phyloP scores from a whole-genome alignment of 92 coral and sea anemone species.

The Chrysogorgia sp. region DNA sequence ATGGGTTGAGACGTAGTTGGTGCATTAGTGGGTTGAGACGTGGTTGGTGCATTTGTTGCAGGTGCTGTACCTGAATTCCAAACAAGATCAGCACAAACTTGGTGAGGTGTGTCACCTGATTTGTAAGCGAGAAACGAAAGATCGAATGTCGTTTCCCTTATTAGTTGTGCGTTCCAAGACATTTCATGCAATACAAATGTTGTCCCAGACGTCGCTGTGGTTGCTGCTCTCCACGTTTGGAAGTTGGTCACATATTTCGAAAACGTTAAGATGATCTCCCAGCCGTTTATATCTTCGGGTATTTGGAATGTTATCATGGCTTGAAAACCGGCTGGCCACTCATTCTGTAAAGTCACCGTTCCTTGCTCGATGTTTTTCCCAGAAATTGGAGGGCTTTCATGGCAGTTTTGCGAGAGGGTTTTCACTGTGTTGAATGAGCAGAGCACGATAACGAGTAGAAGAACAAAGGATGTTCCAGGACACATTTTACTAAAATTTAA shows the following conservation, averaged over 20 bases:
- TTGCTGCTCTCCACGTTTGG: conserved; percentile 43
- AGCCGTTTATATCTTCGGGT: conserved; percentile 55
- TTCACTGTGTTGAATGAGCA: neutral
- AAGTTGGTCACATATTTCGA: conserved; percentile 35
- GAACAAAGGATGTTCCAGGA: neutral
- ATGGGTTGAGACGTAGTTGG: conserved; percentile 2
- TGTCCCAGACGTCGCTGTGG: conserved; percentile 21
- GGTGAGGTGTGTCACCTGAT: neutral
- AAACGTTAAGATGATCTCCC: conserved; percentile 57
- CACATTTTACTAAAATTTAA: too few relatives aligned
- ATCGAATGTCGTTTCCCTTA: neutral
- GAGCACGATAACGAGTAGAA: neutral
- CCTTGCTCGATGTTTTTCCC: neutral
- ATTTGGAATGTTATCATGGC: conserved; percentile 35
- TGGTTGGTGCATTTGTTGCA: conserved; percentile 4
- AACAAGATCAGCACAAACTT: conserved; percentile 1
- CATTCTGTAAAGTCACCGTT: neutral
- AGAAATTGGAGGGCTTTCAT: neutral
- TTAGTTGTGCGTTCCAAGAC: conserved; percentile 52
- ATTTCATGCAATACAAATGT: conserved; percentile 35
- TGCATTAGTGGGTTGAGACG: conserved; percentile 2
- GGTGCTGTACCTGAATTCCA: conserved; percentile 27
- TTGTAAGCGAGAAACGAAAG: neutral
- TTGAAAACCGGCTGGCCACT: conserved; percentile 39
- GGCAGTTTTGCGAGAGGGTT: neutral